A percentile compares a stretch with the other conserved stretches of the same genome.
Evolutionary conservation across 2,797 vertebrate genomes (phyloP).

Genomic region (Silurus aristotelis): DNA sequence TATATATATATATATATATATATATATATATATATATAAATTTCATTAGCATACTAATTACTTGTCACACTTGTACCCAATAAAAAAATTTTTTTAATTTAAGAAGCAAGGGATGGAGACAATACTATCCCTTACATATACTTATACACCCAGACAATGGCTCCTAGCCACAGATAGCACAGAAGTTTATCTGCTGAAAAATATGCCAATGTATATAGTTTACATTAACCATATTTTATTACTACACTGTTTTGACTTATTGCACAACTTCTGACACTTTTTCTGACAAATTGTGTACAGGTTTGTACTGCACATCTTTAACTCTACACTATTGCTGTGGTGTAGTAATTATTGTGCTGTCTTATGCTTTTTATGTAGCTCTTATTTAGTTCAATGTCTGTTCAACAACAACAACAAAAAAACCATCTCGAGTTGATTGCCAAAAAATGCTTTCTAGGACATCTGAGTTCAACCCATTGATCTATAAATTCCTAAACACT

Average conservation of each 20-base stretch:
- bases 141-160: neutral
- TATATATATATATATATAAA: too few relatives aligned
- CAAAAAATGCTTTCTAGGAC: neutral
- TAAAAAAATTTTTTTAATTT: neutral
- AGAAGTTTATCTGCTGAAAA: neutral
- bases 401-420: neutral
- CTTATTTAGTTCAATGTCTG: too few relatives aligned
- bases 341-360: neutral
- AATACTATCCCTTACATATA: neutral
- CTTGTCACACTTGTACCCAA: neutral
- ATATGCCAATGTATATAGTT: neutral
- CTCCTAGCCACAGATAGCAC: neutral
- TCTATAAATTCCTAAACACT: neutral
- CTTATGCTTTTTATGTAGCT: neutral
- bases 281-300: too few relatives aligned
- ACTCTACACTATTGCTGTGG: neutral
- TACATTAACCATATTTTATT: too few relatives aligned
- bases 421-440: neutral
- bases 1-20: too few relatives aligned
- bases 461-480: neutral
- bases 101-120: neutral
- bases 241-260: neutral
- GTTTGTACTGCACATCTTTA: too few relatives aligned
- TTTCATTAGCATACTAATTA: neutral
- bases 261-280: neutral